phyloP scores from a whole-genome alignment of 2,888 invertebrate genomes.

The Aleiodes alternator region DNA sequence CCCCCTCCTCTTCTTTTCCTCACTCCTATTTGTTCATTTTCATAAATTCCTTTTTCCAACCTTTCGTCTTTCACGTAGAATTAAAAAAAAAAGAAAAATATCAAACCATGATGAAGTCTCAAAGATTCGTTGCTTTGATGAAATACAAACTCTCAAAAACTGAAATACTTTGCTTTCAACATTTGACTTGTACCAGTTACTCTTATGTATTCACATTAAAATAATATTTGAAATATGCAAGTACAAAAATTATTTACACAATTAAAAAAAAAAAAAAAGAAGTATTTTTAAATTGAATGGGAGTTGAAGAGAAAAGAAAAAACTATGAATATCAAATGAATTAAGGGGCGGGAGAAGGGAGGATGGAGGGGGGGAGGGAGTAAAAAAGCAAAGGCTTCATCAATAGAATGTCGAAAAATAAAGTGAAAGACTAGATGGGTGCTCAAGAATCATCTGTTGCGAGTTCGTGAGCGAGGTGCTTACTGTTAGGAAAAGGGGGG shows the following conservation, averaged over 20 bases:
- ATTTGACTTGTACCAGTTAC: constrained; percentile 5
- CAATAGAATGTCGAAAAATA: neutral
- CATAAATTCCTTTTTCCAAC: neutral
- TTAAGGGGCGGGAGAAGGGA: no score
- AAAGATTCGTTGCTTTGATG: constrained; percentile 16
- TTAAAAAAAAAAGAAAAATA: constrained; percentile 34
- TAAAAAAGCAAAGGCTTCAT: neutral
- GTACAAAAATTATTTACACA: constrained; percentile 17
- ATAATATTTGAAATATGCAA: constrained; percentile 28
- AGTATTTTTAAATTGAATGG: neutral
- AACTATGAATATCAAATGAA: neutral
- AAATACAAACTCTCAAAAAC: constrained; percentile 28
- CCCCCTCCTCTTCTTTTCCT: constrained; percentile 27
- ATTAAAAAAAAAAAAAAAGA: neutral
- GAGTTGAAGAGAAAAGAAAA: no score
- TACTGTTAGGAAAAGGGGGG: constrained; percentile 52
- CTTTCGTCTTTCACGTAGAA: constrained; percentile 24
- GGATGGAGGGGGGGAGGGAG: neutral
- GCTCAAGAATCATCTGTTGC: constrained; percentile 51
- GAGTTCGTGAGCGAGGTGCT: constrained; percentile 25
- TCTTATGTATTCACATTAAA: constrained; percentile 18
- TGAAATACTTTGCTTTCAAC: constrained; percentile 20
- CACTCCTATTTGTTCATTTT: constrained; percentile 23
- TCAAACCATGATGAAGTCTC: constrained; percentile 31
- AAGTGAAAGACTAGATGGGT: neutral